Evolutionary conservation across 2,113 vertebrate genomes (phyloP).

Genomic region (Eurypyga helias): DNA sequence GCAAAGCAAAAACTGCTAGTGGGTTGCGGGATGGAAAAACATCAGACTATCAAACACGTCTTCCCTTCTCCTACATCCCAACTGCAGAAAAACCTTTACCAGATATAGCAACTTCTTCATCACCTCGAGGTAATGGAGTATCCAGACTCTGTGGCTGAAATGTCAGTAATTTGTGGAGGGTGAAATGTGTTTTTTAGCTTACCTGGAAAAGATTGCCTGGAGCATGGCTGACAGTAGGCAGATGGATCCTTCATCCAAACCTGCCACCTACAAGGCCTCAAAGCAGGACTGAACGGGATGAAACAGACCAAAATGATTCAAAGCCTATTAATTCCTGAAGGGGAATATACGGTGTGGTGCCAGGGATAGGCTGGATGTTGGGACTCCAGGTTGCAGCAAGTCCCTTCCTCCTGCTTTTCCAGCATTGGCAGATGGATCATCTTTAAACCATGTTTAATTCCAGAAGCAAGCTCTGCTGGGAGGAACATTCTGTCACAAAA

Average conservation of each 20-base stretch:
- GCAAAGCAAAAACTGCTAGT: background rate
- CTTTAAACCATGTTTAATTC: background rate
- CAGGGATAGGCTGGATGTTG: background rate
- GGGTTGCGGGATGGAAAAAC: background rate
- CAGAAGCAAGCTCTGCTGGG: background rate
- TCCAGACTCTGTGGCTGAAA: background rate
- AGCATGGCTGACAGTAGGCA: background rate
- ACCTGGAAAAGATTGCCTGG: background rate
- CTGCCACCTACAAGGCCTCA: background rate
- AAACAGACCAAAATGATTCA: fast-evolving
- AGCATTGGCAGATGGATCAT: background rate
- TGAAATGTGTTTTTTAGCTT: background rate
- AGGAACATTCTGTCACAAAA: background rate
- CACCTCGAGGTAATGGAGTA: background rate
- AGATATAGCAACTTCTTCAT: background rate
- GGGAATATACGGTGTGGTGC: background rate
- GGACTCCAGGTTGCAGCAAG: background rate
- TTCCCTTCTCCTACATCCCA: background rate
- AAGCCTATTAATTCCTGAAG: background rate
- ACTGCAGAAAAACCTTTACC: background rate
- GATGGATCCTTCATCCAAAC: background rate
- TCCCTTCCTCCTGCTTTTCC: background rate
- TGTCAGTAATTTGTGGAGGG: too few relatives aligned
- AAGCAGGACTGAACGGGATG: background rate
- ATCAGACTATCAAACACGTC: background rate